These are phyloP conservation scores for Trichogramma pretiosum DNA, from an alignment of 1,140 invertebrate species.

Conservation along the genomic window DNA sequence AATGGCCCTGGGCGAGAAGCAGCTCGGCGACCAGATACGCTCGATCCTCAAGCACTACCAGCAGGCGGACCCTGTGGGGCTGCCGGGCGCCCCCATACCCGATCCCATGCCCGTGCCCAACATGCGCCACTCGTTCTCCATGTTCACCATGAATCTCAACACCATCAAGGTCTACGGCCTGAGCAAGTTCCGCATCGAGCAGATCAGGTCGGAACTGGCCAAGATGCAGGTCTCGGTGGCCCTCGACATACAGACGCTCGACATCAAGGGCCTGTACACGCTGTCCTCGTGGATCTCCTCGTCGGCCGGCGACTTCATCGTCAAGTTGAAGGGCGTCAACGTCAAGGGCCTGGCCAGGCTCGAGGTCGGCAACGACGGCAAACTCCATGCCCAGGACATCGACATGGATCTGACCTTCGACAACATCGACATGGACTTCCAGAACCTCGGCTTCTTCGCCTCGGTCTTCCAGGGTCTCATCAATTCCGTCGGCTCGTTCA, in stretches of 20 bases:
- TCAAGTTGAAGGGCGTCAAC: conserved; percentile 60
- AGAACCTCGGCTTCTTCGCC: conserved; percentile 68
- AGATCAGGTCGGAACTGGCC: conserved; percentile 57
- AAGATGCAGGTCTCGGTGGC: conserved; percentile 59
- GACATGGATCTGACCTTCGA: conserved; percentile 69
- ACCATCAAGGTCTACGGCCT: conserved; percentile 64
- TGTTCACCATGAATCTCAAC: conserved; percentile 63
- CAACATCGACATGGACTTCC: conserved; percentile 71
- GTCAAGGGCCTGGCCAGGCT: conserved; percentile 58
- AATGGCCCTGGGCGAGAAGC: conserved; percentile 50
- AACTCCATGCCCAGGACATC: conserved; percentile 66
- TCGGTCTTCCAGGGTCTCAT: conserved; percentile 67
- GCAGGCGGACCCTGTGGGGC: conserved; percentile 65
- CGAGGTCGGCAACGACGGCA: conserved; percentile 61
- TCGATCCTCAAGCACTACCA: conserved; percentile 73
- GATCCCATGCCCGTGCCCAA: conserved; percentile 73
- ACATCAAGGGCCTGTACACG: conserved; percentile 68
- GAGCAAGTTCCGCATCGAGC: conserved; percentile 66
- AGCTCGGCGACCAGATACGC: conserved; percentile 61
- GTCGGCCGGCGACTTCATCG: conserved; percentile 66
- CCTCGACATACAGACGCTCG: conserved; percentile 57
- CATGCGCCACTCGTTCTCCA: conserved; percentile 60
- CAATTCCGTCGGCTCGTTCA: conserved; percentile 68
- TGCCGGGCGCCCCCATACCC: conserved; percentile 66
- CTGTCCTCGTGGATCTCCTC: conserved; percentile 60